Evolutionary conservation across 2,113 vertebrate species (phyloP).

Genomic region (Heteronetta atricapilla): DNA sequence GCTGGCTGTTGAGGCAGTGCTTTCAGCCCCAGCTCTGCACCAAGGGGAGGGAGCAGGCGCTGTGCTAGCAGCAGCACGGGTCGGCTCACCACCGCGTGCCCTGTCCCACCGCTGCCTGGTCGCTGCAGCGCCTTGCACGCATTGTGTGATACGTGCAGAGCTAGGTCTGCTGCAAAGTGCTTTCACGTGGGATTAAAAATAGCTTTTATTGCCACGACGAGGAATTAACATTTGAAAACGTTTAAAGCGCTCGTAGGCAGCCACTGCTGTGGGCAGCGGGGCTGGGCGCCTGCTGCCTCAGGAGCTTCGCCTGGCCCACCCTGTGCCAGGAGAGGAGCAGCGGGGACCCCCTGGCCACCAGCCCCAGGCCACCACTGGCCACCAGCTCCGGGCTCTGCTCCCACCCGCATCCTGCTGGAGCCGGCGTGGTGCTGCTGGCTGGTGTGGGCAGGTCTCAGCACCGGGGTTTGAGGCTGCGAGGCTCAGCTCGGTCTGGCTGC

Average conservation of each 20-base stretch:
- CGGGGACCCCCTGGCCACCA: not conserved
- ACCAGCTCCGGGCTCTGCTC: not conserved
- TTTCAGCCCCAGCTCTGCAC: not conserved
- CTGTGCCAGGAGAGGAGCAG: no score
- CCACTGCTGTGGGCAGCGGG: not conserved
- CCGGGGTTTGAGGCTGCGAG: not conserved
- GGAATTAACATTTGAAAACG: conserved; percentile 39
- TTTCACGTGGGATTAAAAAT: conserved; percentile 55
- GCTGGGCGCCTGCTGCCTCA: not conserved
- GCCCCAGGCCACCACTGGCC: rapidly evolving
- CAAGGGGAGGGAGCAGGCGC: rapidly evolving
- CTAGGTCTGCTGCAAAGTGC: conserved; percentile 7
- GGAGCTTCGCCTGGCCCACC: no score
- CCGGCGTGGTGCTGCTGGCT: not conserved
- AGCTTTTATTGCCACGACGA: not conserved
- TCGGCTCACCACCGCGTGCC: rapidly evolving
- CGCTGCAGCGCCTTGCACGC: rapidly evolving
- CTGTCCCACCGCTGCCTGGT: not conserved
- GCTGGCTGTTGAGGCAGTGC: not conserved
- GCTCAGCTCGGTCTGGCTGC: not conserved
- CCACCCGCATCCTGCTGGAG: not conserved
- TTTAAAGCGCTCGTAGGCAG: not conserved
- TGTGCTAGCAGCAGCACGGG: rapidly evolving
- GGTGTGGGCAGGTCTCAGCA: not conserved
- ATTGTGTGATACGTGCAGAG: not conserved